These are phyloP conservation scores for Hetaerina americana DNA, from an alignment of 1,140 invertebrate genomes.

Conservation along the genomic window DNA sequence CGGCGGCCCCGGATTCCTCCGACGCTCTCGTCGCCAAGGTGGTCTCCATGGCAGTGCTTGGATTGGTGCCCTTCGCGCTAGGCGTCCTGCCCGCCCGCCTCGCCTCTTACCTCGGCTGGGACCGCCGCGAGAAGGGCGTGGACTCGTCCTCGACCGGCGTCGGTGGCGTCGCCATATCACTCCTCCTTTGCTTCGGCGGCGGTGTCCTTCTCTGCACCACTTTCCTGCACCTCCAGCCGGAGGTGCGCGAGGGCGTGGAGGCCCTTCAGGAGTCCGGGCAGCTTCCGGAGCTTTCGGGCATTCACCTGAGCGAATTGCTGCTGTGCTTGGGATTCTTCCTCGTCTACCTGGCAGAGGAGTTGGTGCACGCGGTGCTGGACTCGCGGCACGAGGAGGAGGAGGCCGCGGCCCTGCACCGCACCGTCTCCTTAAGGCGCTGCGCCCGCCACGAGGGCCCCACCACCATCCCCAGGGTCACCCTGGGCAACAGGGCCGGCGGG, in stretches of 20 bases:
- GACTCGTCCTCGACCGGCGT: conserved; percentile 13
- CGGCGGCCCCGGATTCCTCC: too few species aligned
- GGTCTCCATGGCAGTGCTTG: conserved; percentile 51
- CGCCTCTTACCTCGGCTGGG: conserved; percentile 27
- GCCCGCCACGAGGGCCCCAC: conserved; percentile 19
- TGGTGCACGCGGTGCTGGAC: conserved; percentile 45
- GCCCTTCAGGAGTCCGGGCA: conserved; percentile 26
- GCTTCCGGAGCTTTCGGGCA: conserved; percentile 17
- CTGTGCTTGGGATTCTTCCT: conserved; percentile 59
- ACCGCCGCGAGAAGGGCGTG: conserved; percentile 11
- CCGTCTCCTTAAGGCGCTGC: conserved; percentile 38
- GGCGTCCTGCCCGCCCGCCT: conserved; percentile 50
- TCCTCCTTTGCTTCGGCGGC: conserved; percentile 63
- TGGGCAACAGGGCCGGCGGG: not conserved
- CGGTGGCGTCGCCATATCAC: conserved; percentile 35
- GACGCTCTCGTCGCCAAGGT: conserved; percentile 42
- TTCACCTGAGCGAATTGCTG: conserved; percentile 48
- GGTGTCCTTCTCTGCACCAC: conserved; percentile 66
- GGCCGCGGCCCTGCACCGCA: conserved; percentile 37
- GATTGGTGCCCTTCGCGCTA: conserved; percentile 47
- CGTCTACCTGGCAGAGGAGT: conserved; percentile 56
- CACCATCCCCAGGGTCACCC: conserved; percentile 20
- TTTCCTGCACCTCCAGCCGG: conserved; percentile 62
- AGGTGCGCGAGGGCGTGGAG: conserved; percentile 45
- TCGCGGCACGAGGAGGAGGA: conserved; percentile 29